A percentile compares a stretch with the other conserved stretches of the same genome.
phyloP scores from a whole-genome alignment of 2,888 invertebrate species.

The Aleiodes testaceus region DNA sequence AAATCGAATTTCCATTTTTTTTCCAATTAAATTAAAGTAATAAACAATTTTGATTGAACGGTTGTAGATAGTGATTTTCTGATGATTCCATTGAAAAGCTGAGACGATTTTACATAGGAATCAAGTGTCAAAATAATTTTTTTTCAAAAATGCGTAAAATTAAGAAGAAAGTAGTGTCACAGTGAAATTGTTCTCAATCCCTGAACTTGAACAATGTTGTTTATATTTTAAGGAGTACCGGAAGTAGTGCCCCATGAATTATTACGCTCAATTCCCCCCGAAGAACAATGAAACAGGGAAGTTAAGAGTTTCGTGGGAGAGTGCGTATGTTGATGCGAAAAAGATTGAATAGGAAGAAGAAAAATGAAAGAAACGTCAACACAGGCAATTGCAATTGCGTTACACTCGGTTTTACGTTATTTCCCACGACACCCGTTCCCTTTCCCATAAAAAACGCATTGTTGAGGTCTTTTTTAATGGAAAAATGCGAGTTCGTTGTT shows the following conservation, averaged over 20 bases:
- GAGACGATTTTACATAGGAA: too few relatives aligned
- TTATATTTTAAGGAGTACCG: slow-evolving; percentile 11
- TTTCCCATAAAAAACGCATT: slow-evolving; percentile 21
- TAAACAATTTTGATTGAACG: too few relatives aligned
- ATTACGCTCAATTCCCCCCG: neutral
- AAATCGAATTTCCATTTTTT: too few relatives aligned
- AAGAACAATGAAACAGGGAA: slow-evolving; percentile 4
- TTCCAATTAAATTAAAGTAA: too few relatives aligned
- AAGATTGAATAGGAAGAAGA: slow-evolving; percentile 34
- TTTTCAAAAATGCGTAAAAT: too few relatives aligned
- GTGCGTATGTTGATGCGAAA: neutral
- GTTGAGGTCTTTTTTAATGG: slow-evolving; percentile 14
- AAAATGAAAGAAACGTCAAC: slow-evolving; percentile 13
- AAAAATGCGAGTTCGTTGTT: slow-evolving; percentile 33
- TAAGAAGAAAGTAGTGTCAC: neutral
- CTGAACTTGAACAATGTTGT: neutral
- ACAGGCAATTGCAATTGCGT: neutral
- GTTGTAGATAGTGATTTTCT: too few relatives aligned
- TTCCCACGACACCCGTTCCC: slow-evolving; percentile 34
- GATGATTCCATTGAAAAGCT: too few relatives aligned
- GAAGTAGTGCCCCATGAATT: neutral
- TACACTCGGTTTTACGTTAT: slow-evolving; percentile 11
- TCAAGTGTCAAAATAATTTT: too few relatives aligned
- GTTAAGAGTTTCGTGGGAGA: neutral
- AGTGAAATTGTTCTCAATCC: neutral